Evolutionary conservation across 2,888 invertebrate genomes (phyloP), one percentile per base, ranked within the genome.

Genomic region (Mamestra brassicae): DNA sequence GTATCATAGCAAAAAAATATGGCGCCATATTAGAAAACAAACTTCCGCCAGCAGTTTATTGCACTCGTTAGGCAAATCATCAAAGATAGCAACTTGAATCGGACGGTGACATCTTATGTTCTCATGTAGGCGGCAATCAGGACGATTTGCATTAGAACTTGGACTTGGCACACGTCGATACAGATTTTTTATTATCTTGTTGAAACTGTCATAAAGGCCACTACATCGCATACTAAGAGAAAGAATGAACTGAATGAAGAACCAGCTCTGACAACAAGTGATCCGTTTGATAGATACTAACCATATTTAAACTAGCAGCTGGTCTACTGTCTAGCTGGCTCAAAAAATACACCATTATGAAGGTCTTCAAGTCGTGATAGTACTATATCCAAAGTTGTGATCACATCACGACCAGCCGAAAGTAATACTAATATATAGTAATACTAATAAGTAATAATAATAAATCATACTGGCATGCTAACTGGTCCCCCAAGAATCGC

Each of bases 111-210:
- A 76, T 76, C 38, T 36, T 50, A 38, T 38, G 15, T 67, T 50
- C 15, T 34, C 5, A 62, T 26, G 86, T 84, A 72, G 86, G 86
- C 34, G 75, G 65, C 45, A 38, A 58, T 38, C 52, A 67, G 26
- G 36, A 57, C 52, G 47, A 50, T 74, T 74, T 52, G 81, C 74
- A 77, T 76, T 50, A 65, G 6, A 64, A 60, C 4, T 50, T 54
- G 73, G 63, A 13, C 10, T 64, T 47, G 47, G 36, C 42, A 57
- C 58, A 55, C n/a, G 13, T 10, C 11, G 17, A 0, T 13, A 60
- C 1, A 13, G 17, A 42, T 63, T 11, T 36, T 66, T 57, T 54
- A 42, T 17, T 11, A 7, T 36, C 8, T 54, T 38, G 38, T 50
- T 26, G 0, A 50, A 50, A 13, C 34, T 67, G 15, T 38, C 8